A percentile compares a stretch with the other conserved stretches of the same genome.
Conservation (phyloP, 1,140 invertebrate genomes). For the Hydropsyche tenuis region DNA sequence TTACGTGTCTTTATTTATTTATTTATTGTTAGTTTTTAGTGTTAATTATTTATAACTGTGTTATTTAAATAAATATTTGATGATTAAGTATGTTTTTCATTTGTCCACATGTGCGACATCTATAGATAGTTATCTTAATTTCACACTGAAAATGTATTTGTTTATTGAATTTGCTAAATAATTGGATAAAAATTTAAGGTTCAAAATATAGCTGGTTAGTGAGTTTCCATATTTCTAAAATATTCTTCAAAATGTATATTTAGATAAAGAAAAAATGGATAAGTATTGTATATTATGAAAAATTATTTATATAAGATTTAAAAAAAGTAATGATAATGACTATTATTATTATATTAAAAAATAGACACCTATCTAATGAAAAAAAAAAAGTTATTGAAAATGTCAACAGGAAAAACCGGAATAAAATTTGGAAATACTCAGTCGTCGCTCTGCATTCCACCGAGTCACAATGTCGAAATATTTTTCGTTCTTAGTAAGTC, state of each 20-base stretch:
- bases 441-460: neutral
- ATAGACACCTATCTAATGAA: neutral
- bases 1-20: too few species aligned
- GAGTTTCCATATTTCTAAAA: too few species aligned
- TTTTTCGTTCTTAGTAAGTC: neutral
- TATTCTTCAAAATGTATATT: too few species aligned
- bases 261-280: too few species aligned
- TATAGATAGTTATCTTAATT: neutral
- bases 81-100: neutral
- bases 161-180: too few species aligned
- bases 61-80: neutral
- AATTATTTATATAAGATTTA: neutral
- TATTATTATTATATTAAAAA: neutral
- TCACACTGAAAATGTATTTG: too few species aligned
- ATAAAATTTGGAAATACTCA: neutral
- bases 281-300: too few species aligned
- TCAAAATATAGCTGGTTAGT: too few species aligned
- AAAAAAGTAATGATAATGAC: neutral
- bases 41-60: neutral
- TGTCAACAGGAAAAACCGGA: neutral
- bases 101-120: neutral
- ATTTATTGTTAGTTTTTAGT: too few species aligned
- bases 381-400: neutral
- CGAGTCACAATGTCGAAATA: neutral
- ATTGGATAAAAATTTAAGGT: too few species aligned